These are phyloP conservation scores for Caerostris darwini DNA, from an alignment of 1,140 invertebrate species.

Conservation along the genomic window DNA sequence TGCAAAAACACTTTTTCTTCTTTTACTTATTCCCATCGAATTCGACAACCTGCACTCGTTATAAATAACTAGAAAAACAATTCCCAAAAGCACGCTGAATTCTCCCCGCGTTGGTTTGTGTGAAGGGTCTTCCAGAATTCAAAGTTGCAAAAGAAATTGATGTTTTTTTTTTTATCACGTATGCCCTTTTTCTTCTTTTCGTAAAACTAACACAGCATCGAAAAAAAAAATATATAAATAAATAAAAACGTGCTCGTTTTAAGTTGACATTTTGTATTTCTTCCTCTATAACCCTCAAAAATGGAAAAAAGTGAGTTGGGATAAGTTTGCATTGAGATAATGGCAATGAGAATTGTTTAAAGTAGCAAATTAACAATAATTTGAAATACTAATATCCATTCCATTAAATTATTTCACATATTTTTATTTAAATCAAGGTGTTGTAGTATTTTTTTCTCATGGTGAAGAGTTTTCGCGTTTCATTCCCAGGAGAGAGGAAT, in stretches of 20 bases:
- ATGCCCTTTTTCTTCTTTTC: neutral
- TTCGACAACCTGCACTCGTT: neutral
- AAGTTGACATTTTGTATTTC: neutral
- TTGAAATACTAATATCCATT: too few relatives aligned
- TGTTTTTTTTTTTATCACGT: neutral
- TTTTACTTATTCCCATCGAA: neutral
- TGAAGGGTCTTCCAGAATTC: neutral
- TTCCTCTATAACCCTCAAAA: neutral
- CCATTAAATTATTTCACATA: too few relatives aligned
- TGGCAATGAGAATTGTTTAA: neutral
- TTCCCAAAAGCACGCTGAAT: slow-evolving; percentile 11
- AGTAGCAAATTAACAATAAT: too few relatives aligned
- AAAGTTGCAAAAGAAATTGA: slow-evolving; percentile 31
- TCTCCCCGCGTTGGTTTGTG: neutral
- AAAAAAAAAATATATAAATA: too few relatives aligned
- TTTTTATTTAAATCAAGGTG: too few relatives aligned
- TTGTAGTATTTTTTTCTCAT: too few relatives aligned
- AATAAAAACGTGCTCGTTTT: neutral
- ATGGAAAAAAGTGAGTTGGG: neutral
- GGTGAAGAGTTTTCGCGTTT: too few relatives aligned
- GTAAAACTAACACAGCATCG: neutral
- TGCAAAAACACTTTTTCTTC: neutral
- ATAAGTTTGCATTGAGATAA: slow-evolving; percentile 21
- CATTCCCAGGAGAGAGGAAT: too few relatives aligned
- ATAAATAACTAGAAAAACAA: slow-evolving; percentile 37